Conservation (phyloP, 2,888 invertebrate species). For the Megaustenia siamemsis region DNA sequence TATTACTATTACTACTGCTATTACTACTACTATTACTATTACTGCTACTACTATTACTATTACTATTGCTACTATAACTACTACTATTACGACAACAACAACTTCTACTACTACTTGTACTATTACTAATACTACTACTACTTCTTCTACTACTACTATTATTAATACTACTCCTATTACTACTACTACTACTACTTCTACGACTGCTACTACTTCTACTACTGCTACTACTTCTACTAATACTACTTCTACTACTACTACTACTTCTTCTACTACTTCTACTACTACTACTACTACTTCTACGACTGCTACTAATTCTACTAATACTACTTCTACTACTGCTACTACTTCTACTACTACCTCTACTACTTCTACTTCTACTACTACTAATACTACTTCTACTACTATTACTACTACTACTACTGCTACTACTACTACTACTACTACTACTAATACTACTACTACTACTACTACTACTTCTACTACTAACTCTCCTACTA, state of each 20-base stretch:
- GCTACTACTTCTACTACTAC: not conserved
- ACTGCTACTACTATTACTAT: not conserved
- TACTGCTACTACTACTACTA: not conserved
- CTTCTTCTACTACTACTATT: not conserved
- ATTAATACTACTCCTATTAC: not conserved
- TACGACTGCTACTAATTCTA: not conserved
- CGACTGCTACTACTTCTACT: not conserved
- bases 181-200: not conserved
- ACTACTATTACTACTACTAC: not conserved
- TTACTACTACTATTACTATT: not conserved
- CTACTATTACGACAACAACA: too few relatives aligned
- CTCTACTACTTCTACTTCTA: not conserved
- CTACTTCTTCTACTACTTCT: not conserved
- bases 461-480: not conserved
- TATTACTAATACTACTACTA: not conserved
- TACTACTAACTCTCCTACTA: not conserved
- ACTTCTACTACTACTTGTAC: not conserved
- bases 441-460: not conserved
- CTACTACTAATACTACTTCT: not conserved
- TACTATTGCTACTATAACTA: not conserved
- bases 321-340: not conserved
- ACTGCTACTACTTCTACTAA: not conserved
- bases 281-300: not conserved
- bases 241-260: not conserved
- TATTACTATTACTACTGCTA: not conserved